A percentile compares a stretch with the other conserved stretches of the same genome.
phyloP scores from a whole-genome alignment of 2,113 vertebrate genomes.

The Nothoprocta pentlandii region DNA sequence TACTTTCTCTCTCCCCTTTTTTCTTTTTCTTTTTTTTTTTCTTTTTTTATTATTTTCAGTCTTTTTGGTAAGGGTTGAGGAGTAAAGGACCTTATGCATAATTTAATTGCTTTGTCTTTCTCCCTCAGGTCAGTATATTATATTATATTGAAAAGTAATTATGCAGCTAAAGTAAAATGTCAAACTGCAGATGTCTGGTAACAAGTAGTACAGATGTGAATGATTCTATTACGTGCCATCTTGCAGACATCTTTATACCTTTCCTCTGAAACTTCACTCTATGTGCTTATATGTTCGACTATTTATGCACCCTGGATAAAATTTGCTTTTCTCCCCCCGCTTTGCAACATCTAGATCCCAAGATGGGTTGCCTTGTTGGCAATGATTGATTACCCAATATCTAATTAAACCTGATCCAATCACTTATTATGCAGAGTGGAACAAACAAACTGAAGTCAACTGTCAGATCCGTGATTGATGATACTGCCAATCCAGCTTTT shows the following conservation, averaged over 20 bases:
- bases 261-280: slow-evolving; percentile 76
- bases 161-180: slow-evolving; percentile 79
- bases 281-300: slow-evolving; percentile 69
- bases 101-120: slow-evolving; percentile 79
- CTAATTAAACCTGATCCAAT: slow-evolving; percentile 99
- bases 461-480: slow-evolving; percentile 98
- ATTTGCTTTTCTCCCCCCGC: slow-evolving; percentile 77
- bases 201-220: slow-evolving; percentile 72
- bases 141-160: slow-evolving; percentile 82
- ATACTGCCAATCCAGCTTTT: slow-evolving; percentile 93
- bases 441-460: slow-evolving; percentile 99
- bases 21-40: neutral
- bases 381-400: slow-evolving; percentile 99
- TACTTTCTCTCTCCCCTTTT: neutral
- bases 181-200: slow-evolving; percentile 75
- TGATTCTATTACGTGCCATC: slow-evolving; percentile 51
- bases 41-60: neutral
- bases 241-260: slow-evolving; percentile 72
- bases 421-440: slow-evolving; percentile 99
- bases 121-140: slow-evolving; percentile 80
- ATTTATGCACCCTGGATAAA: slow-evolving; percentile 75
- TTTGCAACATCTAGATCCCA: slow-evolving; percentile 79
- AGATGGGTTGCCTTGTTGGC: slow-evolving; percentile 96
- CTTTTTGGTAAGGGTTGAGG: slow-evolving; percentile 2
- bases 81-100: slow-evolving; percentile 41